Evolutionary conservation across 2,888 invertebrate species (phyloP).

Genomic region (Lochmaea crataegi): DNA sequence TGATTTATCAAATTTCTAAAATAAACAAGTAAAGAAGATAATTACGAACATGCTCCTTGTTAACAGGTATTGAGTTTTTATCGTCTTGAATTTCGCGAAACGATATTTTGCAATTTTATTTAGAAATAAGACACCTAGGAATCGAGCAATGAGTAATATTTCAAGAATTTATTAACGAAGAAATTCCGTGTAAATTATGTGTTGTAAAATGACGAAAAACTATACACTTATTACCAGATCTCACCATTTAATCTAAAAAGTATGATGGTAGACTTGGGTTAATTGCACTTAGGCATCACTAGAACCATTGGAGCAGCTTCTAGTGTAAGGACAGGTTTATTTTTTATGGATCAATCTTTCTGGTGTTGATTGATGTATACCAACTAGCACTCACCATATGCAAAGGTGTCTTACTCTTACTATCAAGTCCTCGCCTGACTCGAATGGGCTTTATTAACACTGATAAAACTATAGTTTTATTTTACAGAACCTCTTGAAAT

Average conservation of each 20-base stretch:
- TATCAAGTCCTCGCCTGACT: too few relatives aligned
- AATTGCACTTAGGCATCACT: not conserved
- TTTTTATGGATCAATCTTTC: too few relatives aligned
- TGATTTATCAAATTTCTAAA: slow-evolving; percentile 30
- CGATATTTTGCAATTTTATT: not conserved
- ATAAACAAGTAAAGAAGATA: slow-evolving; percentile 14
- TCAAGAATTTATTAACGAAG: not conserved
- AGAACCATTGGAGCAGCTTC: not conserved
- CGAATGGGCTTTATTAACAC: too few relatives aligned
- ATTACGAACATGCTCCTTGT: slow-evolving; percentile 15
- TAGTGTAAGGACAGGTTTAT: not conserved
- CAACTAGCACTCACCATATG: too few relatives aligned
- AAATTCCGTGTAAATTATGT: not conserved
- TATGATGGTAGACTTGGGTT: not conserved
- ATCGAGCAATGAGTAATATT: not conserved
- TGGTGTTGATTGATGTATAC: too few relatives aligned
- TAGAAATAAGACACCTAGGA: slow-evolving; percentile 1
- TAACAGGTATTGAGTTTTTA: slow-evolving; percentile 11
- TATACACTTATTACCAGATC: not conserved
- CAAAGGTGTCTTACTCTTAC: too few relatives aligned
- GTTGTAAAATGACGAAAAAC: not conserved
- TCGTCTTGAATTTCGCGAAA: not conserved
- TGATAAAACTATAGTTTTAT: too few relatives aligned
- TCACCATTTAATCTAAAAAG: not conserved
- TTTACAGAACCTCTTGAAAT: too few relatives aligned